phyloP scores from a whole-genome alignment of 1,140 invertebrate genomes.

The Drosophila sp. region DNA sequence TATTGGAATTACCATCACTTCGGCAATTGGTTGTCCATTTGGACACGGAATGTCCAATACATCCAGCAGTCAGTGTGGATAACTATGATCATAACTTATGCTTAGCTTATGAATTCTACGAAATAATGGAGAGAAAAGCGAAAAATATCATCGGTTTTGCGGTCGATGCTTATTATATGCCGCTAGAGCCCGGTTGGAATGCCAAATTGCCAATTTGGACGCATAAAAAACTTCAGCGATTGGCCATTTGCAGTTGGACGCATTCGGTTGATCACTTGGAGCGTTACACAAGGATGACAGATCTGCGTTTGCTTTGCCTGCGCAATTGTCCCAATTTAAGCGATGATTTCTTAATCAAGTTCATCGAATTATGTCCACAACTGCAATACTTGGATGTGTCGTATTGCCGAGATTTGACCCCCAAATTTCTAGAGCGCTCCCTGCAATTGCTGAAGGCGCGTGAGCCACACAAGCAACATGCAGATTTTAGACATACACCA shows the following conservation, averaged over 20 bases:
- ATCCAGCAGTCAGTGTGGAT: slow-evolving; percentile 51
- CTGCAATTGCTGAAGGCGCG: slow-evolving; percentile 56
- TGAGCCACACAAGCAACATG: slow-evolving; percentile 47
- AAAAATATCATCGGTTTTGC: slow-evolving; percentile 58
- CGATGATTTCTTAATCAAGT: slow-evolving; percentile 59
- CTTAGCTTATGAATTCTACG: slow-evolving; percentile 69
- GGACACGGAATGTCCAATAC: slow-evolving; percentile 65
- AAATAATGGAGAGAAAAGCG: slow-evolving; percentile 65
- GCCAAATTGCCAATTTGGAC: slow-evolving; percentile 51
- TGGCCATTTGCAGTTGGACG: slow-evolving; percentile 72
- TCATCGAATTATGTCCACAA: slow-evolving; percentile 59
- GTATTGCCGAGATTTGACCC: slow-evolving; percentile 62
- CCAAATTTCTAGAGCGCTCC: slow-evolving; percentile 49
- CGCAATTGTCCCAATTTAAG: slow-evolving; percentile 61
- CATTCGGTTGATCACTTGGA: slow-evolving; percentile 52
- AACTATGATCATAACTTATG: slow-evolving; percentile 69
- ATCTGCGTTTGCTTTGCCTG: slow-evolving; percentile 61
- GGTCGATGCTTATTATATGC: slow-evolving; percentile 73
- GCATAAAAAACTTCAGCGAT: slow-evolving; percentile 44
- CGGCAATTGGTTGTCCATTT: slow-evolving; percentile 60
- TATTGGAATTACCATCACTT: slow-evolving; percentile 61
- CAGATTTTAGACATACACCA: slow-evolving; percentile 12
- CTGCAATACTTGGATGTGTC: slow-evolving; percentile 68
- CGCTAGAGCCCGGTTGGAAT: slow-evolving; percentile 64
- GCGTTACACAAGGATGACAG: slow-evolving; percentile 62